Evolutionary conservation across 2,797 vertebrate species (phyloP).

Genomic region (Streptopelia turtur): DNA sequence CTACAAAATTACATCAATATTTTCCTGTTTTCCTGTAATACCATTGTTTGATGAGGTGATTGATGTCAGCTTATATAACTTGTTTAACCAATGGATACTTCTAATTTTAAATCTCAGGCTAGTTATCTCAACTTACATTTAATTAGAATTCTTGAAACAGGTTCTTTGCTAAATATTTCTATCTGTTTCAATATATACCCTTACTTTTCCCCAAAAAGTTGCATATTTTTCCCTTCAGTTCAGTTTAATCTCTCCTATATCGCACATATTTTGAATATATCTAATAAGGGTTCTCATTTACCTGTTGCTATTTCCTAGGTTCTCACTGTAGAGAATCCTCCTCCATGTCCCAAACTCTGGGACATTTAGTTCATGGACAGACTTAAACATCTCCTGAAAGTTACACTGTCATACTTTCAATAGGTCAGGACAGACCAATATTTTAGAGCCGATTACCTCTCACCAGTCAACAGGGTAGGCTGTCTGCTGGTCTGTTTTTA

Average conservation of each 20-base stretch:
- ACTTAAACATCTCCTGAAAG: neutral
- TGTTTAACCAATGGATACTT: neutral
- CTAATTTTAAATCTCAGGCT: neutral
- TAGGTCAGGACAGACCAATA: neutral
- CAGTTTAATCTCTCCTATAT: neutral
- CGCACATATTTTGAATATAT: neutral
- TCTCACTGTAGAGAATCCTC: neutral
- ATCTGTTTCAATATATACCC: neutral
- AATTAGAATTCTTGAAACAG: neutral
- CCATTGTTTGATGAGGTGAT: neutral
- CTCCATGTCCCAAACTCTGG: neutral
- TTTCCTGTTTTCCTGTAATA: neutral
- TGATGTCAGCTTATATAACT: neutral
- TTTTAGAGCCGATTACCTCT: neutral
- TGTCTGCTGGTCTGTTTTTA: neutral
- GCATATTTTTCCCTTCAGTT: neutral
- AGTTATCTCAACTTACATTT: neutral
- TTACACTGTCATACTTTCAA: neutral
- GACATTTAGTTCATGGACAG: neutral
- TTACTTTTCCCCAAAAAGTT: neutral
- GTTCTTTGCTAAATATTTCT: neutral
- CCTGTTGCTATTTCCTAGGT: neutral
- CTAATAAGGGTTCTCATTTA: neutral
- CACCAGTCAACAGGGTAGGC: rapidly evolving
- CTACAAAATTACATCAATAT: neutral